A percentile compares a stretch with the other conserved stretches of the same genome.
phyloP scores from a whole-genome alignment of 2,888 invertebrate species.

The Muschampia plurimacula region DNA sequence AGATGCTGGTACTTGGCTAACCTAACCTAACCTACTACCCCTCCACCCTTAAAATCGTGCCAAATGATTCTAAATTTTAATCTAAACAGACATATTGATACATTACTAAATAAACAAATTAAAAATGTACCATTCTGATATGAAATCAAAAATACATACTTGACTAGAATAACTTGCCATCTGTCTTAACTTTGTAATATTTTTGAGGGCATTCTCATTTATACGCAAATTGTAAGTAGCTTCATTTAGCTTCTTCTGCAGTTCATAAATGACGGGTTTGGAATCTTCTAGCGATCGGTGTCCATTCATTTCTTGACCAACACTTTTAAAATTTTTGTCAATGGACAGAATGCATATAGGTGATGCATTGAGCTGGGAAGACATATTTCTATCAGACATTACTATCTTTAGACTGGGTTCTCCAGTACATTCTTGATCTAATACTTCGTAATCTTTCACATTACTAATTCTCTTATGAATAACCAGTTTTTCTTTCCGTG shows the following conservation, averaged over 20 bases:
- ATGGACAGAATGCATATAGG: slow-evolving; percentile 37
- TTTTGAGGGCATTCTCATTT: slow-evolving; percentile 60
- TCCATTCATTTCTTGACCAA: slow-evolving; percentile 44
- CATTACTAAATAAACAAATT: no score
- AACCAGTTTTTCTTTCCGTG: slow-evolving; percentile 52
- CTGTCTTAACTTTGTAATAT: slow-evolving; percentile 48
- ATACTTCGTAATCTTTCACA: slow-evolving; percentile 60
- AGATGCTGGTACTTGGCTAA: no score
- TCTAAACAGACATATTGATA: no score
- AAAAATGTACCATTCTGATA: neutral
- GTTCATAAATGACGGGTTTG: slow-evolving; percentile 40
- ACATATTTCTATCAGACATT: neutral
- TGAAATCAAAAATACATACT: neutral
- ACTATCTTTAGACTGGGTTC: slow-evolving; percentile 60
- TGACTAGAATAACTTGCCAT: neutral
- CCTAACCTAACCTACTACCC: no score
- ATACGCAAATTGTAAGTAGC: slow-evolving; percentile 61
- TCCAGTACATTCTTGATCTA: slow-evolving; percentile 61
- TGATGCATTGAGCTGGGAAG: slow-evolving; percentile 37
- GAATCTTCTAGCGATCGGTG: neutral
- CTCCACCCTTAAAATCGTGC: no score
- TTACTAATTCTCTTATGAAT: slow-evolving; percentile 56
- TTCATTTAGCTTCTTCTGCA: slow-evolving; percentile 66
- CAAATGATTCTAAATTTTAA: neutral
- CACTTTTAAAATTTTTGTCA: slow-evolving; percentile 66